Evolutionary conservation across 2,797 vertebrate genomes (phyloP).

Genomic region (Eulemur mongoz): DNA sequence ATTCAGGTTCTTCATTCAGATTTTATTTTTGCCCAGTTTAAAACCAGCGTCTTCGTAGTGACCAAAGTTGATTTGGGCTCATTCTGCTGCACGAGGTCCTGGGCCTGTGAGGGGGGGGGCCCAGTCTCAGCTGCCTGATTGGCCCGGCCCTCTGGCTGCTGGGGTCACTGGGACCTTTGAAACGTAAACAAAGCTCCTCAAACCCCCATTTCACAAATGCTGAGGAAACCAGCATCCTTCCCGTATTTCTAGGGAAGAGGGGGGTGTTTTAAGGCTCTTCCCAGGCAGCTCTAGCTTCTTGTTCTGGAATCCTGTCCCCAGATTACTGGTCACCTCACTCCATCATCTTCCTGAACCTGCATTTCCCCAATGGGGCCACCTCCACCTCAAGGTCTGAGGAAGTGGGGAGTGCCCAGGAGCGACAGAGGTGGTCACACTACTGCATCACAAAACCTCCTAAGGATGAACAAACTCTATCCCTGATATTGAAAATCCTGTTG

Average conservation of each 20-base stretch:
- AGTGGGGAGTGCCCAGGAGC: rapidly evolving
- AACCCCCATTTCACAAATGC: neutral
- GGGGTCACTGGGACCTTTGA: neutral
- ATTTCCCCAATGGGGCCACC: neutral
- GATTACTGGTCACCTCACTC: neutral
- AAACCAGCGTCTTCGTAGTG: neutral
- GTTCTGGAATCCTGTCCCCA: neutral
- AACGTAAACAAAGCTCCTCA: neutral
- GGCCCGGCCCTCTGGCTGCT: neutral
- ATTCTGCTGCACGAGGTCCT: neutral
- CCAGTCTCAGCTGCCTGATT: neutral
- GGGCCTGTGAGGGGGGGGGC: neutral
- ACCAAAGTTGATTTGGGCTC: neutral
- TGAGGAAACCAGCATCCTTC: neutral
- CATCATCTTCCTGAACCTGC: neutral
- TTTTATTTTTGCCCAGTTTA: neutral
- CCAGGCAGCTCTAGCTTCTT: neutral
- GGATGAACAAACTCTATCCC: too few relatives aligned
- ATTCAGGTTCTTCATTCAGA: neutral
- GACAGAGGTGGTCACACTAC: neutral
- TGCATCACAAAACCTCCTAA: too few relatives aligned
- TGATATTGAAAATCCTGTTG: neutral
- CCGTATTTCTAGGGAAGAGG: neutral
- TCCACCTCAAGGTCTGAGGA: neutral
- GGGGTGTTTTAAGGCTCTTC: neutral